phyloP scores from a whole-genome alignment of 2,888 invertebrate genomes.

The Pammene fasciana region DNA sequence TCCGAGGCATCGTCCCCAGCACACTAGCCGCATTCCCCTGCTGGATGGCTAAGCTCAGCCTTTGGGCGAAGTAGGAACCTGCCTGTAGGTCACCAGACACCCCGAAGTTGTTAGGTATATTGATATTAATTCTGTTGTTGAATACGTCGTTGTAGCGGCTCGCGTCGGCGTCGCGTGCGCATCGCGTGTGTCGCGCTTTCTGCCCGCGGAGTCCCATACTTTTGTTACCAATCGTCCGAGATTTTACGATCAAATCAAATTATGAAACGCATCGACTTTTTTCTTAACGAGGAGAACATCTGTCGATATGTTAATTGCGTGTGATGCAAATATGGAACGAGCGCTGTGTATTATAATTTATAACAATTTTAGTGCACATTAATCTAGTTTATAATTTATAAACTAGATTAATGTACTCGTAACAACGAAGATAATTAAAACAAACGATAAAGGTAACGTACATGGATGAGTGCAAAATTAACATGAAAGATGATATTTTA shows the following conservation, averaged over 20 bases:
- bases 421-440: background rate
- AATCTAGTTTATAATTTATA: too few species aligned
- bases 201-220: conserved; percentile 50
- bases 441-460: too few species aligned
- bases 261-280: conserved; percentile 54
- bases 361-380: too few species aligned
- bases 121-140: background rate
- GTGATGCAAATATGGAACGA: conserved; percentile 46
- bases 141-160: conserved; percentile 7
- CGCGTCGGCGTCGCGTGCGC: conserved; percentile 13
- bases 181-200: conserved; percentile 70
- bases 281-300: conserved; percentile 45
- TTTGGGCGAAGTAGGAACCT: too few species aligned
- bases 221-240: conserved; percentile 45
- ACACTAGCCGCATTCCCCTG: too few species aligned
- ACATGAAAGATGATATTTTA: background rate
- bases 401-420: background rate
- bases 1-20: too few species aligned
- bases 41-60: too few species aligned
- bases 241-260: conserved; percentile 55
- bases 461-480: background rate
- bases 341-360: conserved; percentile 21
- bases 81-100: too few species aligned
- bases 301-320: conserved; percentile 47
- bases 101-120: background rate